A percentile compares a stretch with the other conserved stretches of the same genome.
Conservation (phyloP, 2,113 vertebrate species). For the Pardalotus punctatus region DNA sequence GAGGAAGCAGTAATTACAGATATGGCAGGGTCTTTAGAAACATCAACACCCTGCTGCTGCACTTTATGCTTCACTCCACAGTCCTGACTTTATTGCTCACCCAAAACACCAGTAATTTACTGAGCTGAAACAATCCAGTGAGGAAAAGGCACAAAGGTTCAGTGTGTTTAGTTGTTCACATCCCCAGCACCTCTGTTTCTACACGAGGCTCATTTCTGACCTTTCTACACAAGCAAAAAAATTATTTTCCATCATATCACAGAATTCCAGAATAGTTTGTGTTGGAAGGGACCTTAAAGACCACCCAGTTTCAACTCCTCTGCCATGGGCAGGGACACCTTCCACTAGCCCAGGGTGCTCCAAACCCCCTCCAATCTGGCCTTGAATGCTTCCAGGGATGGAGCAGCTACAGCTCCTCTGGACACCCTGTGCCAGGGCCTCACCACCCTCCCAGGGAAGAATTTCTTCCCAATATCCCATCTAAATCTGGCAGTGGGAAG, state of each 20-base stretch:
- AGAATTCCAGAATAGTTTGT: neutral
- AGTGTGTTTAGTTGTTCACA: neutral
- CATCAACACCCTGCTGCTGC: neutral
- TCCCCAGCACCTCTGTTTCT: neutral
- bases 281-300: neutral
- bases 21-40: neutral
- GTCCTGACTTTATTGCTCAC: neutral
- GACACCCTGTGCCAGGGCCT: neutral
- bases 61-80: neutral
- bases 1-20: neutral
- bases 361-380: neutral
- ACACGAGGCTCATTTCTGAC: neutral
- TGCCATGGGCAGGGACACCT: neutral
- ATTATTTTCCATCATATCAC: fast-evolving
- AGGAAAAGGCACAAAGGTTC: neutral
- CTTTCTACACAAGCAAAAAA: neutral
- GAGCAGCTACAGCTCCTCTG: neutral
- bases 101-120: neutral
- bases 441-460: fast-evolving
- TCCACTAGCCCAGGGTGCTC: fast-evolving
- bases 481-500: neutral
- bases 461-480: neutral
- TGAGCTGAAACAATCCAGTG: neutral
- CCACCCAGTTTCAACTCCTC: neutral
- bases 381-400: neutral